Percentiles rank a stretch among this genome's conserved stretches.
Evolutionary conservation across 2,113 vertebrate genomes (phyloP).

Genomic region (Meles meles): DNA sequence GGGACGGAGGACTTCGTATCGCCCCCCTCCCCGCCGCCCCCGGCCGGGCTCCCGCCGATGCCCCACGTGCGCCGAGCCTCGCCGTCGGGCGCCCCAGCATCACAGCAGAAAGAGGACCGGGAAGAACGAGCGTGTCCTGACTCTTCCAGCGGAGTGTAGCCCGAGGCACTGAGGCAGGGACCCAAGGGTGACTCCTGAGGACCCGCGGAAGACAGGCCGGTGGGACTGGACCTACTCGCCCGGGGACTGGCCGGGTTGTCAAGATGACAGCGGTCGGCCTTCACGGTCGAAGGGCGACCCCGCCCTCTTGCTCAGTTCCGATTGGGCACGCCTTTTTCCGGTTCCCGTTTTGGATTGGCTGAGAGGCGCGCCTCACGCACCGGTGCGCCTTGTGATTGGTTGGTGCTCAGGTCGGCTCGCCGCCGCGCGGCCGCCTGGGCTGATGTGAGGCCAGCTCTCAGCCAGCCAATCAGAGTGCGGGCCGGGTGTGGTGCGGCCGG

Average conservation of each 20-base stretch:
- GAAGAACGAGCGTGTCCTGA: too few relatives aligned
- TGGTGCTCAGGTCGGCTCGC: neutral
- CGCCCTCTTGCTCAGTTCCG: neutral
- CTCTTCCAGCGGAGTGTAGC: fast-evolving
- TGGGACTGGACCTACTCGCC: fast-evolving
- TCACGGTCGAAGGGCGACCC: neutral
- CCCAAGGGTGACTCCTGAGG: neutral
- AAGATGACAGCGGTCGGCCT: neutral
- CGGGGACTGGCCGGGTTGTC: neutral
- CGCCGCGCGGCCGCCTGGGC: constrained; percentile 79
- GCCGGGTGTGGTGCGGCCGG: constrained; percentile 30
- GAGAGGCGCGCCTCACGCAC: neutral
- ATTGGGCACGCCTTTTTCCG: constrained; percentile 76
- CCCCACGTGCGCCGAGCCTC: neutral
- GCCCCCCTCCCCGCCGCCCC: neutral
- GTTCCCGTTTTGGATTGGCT: fast-evolving
- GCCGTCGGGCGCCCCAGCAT: neutral
- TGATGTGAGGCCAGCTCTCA: constrained; percentile 87
- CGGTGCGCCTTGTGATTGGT: neutral
- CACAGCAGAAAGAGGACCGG: fast-evolving
- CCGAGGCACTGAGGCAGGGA: too few relatives aligned
- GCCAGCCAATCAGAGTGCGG: constrained; percentile 82
- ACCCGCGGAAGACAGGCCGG: fast-evolving
- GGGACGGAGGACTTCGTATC: neutral
- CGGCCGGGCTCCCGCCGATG: neutral